Evolutionary conservation across 2,888 invertebrate species (phyloP).

Genomic region (Altica lythri): DNA sequence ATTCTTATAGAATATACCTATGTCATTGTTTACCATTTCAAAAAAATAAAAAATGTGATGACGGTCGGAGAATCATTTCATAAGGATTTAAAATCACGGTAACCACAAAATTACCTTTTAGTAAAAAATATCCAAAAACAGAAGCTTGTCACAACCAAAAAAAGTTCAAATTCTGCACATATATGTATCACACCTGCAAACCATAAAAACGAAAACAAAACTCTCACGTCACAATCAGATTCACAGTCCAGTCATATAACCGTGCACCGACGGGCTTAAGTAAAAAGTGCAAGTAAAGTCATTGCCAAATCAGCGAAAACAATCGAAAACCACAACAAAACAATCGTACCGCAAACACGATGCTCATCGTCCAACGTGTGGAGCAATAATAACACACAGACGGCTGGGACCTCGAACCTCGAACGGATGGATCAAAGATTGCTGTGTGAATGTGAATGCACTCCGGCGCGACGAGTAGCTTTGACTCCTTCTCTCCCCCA

Average conservation of each 20-base stretch:
- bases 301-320: constrained; percentile 9
- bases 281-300: constrained; percentile 18
- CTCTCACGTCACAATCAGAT: constrained; percentile 12
- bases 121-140: constrained; percentile 8
- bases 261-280: not conserved
- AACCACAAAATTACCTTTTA: constrained; percentile 4
- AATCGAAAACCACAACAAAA: constrained; percentile 10
- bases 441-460: constrained; percentile 51
- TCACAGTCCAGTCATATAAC: constrained; percentile 5
- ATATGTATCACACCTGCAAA: not conserved
- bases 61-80: not conserved
- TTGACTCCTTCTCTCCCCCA: constrained; percentile 49
- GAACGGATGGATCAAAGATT: constrained; percentile 47
- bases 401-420: constrained; percentile 28
- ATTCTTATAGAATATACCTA: no score
- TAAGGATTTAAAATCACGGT: not conserved
- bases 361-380: constrained; percentile 38
- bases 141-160: constrained; percentile 1
- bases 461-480: constrained; percentile 51
- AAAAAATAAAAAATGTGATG: no score
- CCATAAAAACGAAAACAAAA: not conserved
- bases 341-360: constrained; percentile 24
- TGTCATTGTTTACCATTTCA: no score
- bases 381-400: constrained; percentile 43
- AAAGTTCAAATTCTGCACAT: constrained; percentile 7